phyloP scores from a whole-genome alignment of 2,113 vertebrate genomes.

The Copsychus sechellarum region DNA sequence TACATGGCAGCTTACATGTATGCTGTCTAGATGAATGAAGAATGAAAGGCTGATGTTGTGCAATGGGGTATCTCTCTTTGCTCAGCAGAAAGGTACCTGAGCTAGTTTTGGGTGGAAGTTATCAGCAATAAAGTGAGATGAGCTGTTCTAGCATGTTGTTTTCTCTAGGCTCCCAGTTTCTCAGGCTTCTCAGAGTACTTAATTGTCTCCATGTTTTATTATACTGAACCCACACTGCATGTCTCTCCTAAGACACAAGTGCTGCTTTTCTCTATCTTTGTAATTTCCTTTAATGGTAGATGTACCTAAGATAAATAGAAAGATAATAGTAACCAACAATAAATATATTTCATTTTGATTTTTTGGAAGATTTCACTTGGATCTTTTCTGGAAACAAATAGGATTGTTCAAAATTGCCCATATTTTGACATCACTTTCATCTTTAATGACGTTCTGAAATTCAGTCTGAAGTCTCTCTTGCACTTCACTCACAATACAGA shows the following conservation, averaged over 20 bases:
- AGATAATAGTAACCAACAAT: background rate
- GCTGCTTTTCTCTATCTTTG: background rate
- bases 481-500: background rate
- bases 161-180: background rate
- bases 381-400: background rate
- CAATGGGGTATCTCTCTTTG: background rate
- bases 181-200: background rate
- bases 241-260: background rate
- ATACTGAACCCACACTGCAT: background rate
- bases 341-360: background rate
- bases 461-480: background rate
- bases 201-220: background rate
- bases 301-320: background rate
- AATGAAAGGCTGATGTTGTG: background rate
- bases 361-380: background rate
- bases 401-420: background rate
- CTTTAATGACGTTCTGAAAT: background rate
- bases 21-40: background rate
- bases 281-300: background rate
- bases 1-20: background rate
- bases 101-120: background rate
- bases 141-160: background rate
- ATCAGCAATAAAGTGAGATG: background rate
- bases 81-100: background rate
- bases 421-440: background rate